A percentile compares a stretch with the other conserved stretches of the same genome.
Evolutionary conservation across 2,113 vertebrate genomes (phyloP).

Genomic region (Mormyrus iriodes): DNA sequence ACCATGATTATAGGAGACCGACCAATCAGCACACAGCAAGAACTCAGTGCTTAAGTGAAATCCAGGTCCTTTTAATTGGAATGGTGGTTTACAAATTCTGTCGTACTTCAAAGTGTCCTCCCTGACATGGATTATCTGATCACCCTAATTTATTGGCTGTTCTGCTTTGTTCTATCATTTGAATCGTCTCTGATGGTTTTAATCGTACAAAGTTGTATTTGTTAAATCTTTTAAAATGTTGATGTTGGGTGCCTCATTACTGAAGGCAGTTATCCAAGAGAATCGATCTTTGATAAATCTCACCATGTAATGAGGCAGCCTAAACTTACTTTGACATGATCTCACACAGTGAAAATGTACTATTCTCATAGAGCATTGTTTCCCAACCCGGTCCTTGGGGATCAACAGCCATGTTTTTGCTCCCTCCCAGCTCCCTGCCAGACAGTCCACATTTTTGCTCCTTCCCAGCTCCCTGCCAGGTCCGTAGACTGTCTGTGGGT

Average conservation of each 20-base stretch:
- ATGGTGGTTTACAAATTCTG: neutral
- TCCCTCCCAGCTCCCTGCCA: neutral
- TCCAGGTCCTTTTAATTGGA: neutral
- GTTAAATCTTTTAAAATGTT: neutral
- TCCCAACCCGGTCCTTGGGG: neutral
- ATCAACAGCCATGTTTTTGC: neutral
- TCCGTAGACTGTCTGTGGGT: neutral
- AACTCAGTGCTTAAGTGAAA: neutral
- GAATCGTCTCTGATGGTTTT: neutral
- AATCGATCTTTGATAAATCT: neutral
- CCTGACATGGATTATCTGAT: neutral
- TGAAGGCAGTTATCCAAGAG: neutral
- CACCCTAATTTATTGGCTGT: neutral
- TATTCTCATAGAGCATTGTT: neutral
- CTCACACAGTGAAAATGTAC: neutral
- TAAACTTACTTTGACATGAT: neutral
- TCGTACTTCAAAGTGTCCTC: neutral
- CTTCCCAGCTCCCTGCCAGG: neutral
- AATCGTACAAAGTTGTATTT: neutral
- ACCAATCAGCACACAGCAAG: neutral
- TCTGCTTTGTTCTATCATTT: neutral
- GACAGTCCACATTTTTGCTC: neutral
- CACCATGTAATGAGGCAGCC: neutral
- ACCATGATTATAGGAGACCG: neutral
- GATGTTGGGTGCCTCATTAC: neutral